These are phyloP conservation scores for Gambelia wislizenii DNA, from an alignment of 2,797 vertebrate species.

Conservation along the genomic window DNA sequence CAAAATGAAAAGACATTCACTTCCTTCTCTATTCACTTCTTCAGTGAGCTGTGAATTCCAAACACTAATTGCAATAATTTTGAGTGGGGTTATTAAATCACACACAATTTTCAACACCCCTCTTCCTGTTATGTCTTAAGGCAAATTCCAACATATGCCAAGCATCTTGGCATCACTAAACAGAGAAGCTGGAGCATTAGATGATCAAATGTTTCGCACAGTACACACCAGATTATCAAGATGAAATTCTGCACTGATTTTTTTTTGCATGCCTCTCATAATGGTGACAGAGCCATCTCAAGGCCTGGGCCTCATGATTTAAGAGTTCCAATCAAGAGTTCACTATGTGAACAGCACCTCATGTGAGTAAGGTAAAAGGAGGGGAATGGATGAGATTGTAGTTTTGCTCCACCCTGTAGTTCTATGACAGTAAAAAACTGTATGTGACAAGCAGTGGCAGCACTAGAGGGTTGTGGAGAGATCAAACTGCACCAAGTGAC, in stretches of 20 bases:
- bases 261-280: not conserved
- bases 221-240: not conserved
- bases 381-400: too few species aligned
- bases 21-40: constrained; percentile 33
- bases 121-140: constrained; percentile 1
- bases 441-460: not conserved
- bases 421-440: not conserved
- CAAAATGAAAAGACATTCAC: not conserved
- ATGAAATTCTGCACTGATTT: not conserved
- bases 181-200: constrained; percentile 7
- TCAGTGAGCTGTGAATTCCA: constrained; percentile 54
- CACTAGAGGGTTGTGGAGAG: too few species aligned
- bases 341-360: not conserved
- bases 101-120: not conserved
- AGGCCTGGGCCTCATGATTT: too few species aligned
- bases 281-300: not conserved
- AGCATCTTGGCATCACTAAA: not conserved
- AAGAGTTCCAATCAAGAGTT: not conserved
- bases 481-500: too few species aligned
- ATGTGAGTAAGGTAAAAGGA: not conserved
- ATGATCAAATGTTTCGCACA: not conserved
- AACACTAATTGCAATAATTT: constrained; percentile 40
- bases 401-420: not conserved
- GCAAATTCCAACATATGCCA: constrained; percentile 6
- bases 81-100: constrained; percentile 35